phyloP scores from a whole-genome alignment of 2,797 vertebrate species.

The Pseudotriccus pelzelni region DNA sequence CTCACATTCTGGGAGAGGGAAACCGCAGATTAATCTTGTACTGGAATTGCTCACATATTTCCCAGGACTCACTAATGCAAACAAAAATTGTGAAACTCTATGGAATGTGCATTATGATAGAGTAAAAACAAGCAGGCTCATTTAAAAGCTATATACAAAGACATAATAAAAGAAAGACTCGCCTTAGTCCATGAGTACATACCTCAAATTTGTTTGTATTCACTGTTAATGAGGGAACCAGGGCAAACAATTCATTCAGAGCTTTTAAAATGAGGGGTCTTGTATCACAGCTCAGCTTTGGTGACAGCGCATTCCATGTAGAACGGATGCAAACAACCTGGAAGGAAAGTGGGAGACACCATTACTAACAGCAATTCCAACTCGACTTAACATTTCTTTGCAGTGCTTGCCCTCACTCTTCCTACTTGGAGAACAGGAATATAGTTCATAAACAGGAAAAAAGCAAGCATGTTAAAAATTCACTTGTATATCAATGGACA shows the following conservation, averaged over 20 bases:
- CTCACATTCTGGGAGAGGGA: background rate
- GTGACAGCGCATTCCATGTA: conserved; percentile 87
- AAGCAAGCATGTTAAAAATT: background rate
- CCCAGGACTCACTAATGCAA: background rate
- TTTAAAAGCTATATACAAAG: background rate
- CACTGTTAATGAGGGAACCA: conserved; percentile 87
- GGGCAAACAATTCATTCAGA: conserved; percentile 85
- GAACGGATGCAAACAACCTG: conserved; percentile 94
- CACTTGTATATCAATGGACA: background rate
- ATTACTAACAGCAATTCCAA: background rate
- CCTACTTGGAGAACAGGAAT: background rate
- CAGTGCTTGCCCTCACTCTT: background rate
- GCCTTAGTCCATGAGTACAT: background rate
- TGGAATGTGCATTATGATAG: background rate
- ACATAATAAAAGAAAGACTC: background rate
- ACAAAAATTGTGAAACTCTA: background rate
- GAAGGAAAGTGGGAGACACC: background rate
- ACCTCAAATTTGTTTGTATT: conserved; percentile 91
- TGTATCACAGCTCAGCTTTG: conserved; percentile 84
- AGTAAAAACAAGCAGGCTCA: background rate
- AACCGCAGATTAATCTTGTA: background rate
- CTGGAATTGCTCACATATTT: background rate
- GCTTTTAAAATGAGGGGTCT: conserved; percentile 86
- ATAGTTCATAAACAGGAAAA: background rate
- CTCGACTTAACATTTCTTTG: background rate